Evolutionary conservation across 2,888 invertebrate genomes (phyloP), one percentile per base, ranked within the genome.

Genomic region (Caradrina clavipalpis): DNA sequence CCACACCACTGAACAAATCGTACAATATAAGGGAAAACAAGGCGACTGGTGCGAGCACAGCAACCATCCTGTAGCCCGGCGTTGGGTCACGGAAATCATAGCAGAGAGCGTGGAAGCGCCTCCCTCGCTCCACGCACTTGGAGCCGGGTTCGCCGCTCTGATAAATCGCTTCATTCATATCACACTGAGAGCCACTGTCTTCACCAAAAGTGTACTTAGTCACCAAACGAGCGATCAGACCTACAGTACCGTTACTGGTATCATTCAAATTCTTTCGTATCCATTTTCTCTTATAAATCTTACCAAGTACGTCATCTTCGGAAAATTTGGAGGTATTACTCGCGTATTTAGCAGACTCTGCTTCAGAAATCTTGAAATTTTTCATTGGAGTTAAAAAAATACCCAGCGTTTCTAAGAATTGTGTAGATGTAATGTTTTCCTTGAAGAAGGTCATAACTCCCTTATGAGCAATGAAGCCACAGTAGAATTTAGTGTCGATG

Each of bases 1-100:
- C 89, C n/a, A 94, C 94, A 65, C 94, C 91, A 76, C 93, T 95
- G 75, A 95, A 95, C 63, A 95, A 88, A 84, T 95, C 95, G 65
- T 93, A 95, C 26, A 96, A 88, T 74, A 95, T 94, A 6, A 96
- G 88, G 1, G 92, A 89, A 76, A 95, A 95, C 22, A 96, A 85
- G 17, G 91, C 91, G 17, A 94, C 87, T 0, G 95, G 93, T 1
- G 94, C 94, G 42, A 94, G 22, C n/a, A 95, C 91, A 13, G 95
- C 94, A 51, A 93, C 89, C 19, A 93, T 69, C 75, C 95, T 88
- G 66, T 95, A 95, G 0, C 91, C 93, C n/a, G 93, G 90, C 1
- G 91, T 90, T 15, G 93, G 92, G 73, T 95, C 95, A 55, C 90
- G 86, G 71, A 86, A 95, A 68, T 92, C 90, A 69, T 93, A 95